A percentile compares a stretch with the other conserved stretches of the same genome.
Conservation (phyloP, 2,888 invertebrate species). For the Cosmorhoe ocellata region DNA sequence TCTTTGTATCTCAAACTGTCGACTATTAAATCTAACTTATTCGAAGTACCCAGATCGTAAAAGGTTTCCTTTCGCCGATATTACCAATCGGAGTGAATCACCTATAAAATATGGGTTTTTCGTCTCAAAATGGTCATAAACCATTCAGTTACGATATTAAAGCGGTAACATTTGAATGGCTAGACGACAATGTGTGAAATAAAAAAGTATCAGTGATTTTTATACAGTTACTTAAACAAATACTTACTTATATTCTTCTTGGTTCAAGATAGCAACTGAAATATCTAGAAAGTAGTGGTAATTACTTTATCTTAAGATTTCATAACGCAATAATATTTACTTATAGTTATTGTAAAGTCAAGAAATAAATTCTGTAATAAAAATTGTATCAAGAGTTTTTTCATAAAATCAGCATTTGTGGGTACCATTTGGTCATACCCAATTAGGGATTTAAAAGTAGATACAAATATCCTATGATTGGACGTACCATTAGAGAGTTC, state of each 20-base stretch:
- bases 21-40: slow-evolving; percentile 45
- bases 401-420: no score
- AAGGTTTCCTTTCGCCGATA: slow-evolving; percentile 48
- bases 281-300: no score
- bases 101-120: slow-evolving; percentile 65
- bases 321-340: no score
- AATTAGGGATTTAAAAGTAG: slow-evolving; percentile 54
- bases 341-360: no score
- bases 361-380: no score
- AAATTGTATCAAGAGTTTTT: no score
- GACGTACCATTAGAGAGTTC: slow-evolving; percentile 71
- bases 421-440: slow-evolving; percentile 17
- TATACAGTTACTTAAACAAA: no score
- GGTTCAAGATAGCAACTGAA: no score
- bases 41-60: slow-evolving; percentile 48
- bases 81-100: slow-evolving; percentile 56
- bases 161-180: slow-evolving; percentile 54
- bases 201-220: slow-evolving; percentile 12
- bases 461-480: slow-evolving; percentile 68
- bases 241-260: no score
- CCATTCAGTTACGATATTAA: slow-evolving; percentile 49
- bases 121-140: slow-evolving; percentile 62
- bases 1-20: slow-evolving; percentile 30
- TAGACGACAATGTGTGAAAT: slow-evolving; percentile 51
- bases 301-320: no score